These are phyloP conservation scores for Clarias fuscus DNA, from an alignment of 2,797 vertebrate species.

Conservation along the genomic window DNA sequence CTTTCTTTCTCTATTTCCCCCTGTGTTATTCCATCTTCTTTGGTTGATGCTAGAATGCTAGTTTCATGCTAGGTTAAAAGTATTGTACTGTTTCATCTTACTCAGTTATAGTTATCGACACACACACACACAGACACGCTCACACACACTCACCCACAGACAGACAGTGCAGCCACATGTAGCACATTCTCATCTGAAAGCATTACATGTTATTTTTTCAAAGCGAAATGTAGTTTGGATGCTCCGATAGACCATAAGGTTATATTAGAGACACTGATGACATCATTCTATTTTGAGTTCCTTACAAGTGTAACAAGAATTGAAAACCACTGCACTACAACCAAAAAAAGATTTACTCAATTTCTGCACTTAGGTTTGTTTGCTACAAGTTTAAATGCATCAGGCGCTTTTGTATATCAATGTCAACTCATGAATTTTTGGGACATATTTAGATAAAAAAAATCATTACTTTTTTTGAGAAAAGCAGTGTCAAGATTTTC, in stretches of 20 bases:
- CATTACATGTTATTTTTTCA: not conserved
- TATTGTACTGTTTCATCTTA: not conserved
- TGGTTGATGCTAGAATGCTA: not conserved
- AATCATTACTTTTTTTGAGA: not conserved
- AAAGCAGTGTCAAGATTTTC: too few species aligned
- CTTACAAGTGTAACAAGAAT: not conserved
- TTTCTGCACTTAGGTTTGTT: not conserved
- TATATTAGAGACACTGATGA: not conserved
- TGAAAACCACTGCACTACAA: not conserved
- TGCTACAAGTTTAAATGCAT: not conserved
- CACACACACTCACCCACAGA: not conserved
- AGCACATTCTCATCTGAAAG: not conserved
- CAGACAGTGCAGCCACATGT: not conserved
- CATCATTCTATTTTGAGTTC: not conserved
- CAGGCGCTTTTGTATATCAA: not conserved
- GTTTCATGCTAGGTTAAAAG: not conserved
- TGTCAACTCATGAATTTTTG: not conserved
- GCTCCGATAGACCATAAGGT: not conserved
- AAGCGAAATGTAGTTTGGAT: not conserved
- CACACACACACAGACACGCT: not conserved
- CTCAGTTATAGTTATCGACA: not conserved
- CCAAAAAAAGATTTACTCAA: not conserved
- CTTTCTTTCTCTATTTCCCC: slow-evolving; percentile 43
- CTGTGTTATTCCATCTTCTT: slow-evolving; percentile 4
- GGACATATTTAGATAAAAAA: not conserved